These are phyloP conservation scores for Eupelmus urozonus DNA, from an alignment of 2,888 invertebrate genomes.

Conservation along the genomic window DNA sequence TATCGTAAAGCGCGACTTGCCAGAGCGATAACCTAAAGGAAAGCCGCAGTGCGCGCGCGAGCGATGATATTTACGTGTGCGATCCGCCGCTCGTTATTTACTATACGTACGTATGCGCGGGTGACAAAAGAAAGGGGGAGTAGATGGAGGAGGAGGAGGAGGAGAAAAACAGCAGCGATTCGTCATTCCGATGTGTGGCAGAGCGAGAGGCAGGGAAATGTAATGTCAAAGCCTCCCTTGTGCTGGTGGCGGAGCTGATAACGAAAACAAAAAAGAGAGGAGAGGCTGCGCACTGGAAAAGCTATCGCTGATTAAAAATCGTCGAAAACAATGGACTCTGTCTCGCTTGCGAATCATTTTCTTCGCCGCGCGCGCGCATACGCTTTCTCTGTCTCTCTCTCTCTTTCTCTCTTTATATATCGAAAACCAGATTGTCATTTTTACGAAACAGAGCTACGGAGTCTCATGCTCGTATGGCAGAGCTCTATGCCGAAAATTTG, in stretches of 20 bases:
- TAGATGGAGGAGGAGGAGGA: neutral
- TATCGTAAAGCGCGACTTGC: conserved; percentile 24
- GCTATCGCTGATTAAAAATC: conserved; percentile 46
- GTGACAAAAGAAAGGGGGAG: too few relatives aligned
- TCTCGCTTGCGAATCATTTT: conserved; percentile 19
- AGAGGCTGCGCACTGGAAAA: neutral
- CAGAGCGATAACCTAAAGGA: conserved; percentile 14
- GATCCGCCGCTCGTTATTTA: neutral
- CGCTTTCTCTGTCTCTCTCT: neutral
- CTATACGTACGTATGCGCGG: neutral
- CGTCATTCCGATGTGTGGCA: too few relatives aligned
- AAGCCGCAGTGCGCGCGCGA: neutral
- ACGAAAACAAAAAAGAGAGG: conserved; percentile 9
- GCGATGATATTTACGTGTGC: too few relatives aligned
- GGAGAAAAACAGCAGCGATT: neutral
- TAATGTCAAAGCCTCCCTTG: conserved; percentile 19
- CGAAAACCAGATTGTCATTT: neutral
- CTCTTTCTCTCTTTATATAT: neutral
- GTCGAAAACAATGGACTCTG: conserved; percentile 35
- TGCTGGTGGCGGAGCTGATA: neutral
- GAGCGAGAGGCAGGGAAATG: neutral
- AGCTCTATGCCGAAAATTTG: too few relatives aligned
- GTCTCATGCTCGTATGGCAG: too few relatives aligned
- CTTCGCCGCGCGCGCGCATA: neutral
- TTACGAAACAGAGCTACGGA: too few relatives aligned